Percentiles rank a stretch among this genome's conserved stretches.
phyloP scores from a whole-genome alignment of 23 tunicate genomes.

The Trididemnum nubilum region DNA sequence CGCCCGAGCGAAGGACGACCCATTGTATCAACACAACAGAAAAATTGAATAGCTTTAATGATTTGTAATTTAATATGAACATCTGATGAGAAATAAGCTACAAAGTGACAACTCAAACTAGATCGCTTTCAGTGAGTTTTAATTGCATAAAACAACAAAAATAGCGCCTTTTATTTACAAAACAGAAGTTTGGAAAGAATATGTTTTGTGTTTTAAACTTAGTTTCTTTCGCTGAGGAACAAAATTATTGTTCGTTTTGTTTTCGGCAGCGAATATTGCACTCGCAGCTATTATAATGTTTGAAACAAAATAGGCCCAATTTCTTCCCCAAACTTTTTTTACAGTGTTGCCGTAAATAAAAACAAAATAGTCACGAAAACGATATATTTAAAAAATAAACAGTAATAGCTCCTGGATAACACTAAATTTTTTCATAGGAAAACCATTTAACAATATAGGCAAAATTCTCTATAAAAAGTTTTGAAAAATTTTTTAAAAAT shows the following conservation, averaged over 20 bases:
- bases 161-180: not conserved
- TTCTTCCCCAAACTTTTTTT: not conserved
- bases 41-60: no score
- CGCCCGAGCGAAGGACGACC: not conserved
- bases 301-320: no score
- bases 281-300: no score
- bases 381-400: slow-evolving; percentile 4
- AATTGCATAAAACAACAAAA: not conserved
- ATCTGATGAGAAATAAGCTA: not conserved
- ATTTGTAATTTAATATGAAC: not conserved
- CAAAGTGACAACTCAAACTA: not conserved
- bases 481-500: no score
- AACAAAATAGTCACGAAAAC: not conserved
- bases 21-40: not conserved
- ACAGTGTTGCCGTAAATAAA: slow-evolving; percentile 2
- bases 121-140: not conserved
- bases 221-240: not conserved
- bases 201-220: no score
- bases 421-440: no score
- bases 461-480: no score
- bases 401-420: no score
- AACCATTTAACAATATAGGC: no score
- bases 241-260: no score
- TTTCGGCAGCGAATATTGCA: no score
- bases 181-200: not conserved